Evolutionary conservation across 2,888 invertebrate genomes (phyloP), one percentile per base, ranked within the genome.

Genomic region (Acrobasis repandana): DNA sequence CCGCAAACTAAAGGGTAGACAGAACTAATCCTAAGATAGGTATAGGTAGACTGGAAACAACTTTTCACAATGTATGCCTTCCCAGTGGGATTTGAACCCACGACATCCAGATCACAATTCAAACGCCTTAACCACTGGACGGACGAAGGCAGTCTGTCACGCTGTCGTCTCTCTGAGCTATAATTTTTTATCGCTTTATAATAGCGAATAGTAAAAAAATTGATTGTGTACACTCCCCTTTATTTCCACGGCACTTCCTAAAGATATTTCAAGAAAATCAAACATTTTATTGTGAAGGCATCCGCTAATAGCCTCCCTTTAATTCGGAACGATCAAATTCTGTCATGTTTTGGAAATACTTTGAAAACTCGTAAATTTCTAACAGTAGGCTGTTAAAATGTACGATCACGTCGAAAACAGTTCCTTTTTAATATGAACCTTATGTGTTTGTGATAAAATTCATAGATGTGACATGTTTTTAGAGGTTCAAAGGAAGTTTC

Each of bases 331-430:
- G 74, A 75, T 78, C 72, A 74, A 74, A 73, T 72, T 71, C 75
- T 71, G 77, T 75, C 78, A 77, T 79, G 79, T 79, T 77, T 76
- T 70, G 65, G 63, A 70, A 77, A 76, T 78, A 76, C 77, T 78
- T 74, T 63, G 70, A 62, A 63, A 74, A 74, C 69, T 79, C 75
- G 72, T 73, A 73, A 76, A 76, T 48, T 58, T 18, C 33, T 28
- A 34, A 33, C 14, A 50, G 16, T 9, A 52, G 18, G 54, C 36
- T 16, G 18, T 54, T 38, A 54, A 54, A 54, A 38, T 38, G 16
- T 6, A 1, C 28, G 16, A 36, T 15, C 33, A 54, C 52, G 52
- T 54, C 52, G 36, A 18, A 54, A 36, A 36, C 11, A 11, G 14
- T 9, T 18, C n/a, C 16, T 36, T 38, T 34, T 1, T 16, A 36